A percentile compares a stretch with the other conserved stretches of the same genome.
phyloP scores from a whole-genome alignment of 2,113 vertebrate species.

The Elaphurus davidianus region DNA sequence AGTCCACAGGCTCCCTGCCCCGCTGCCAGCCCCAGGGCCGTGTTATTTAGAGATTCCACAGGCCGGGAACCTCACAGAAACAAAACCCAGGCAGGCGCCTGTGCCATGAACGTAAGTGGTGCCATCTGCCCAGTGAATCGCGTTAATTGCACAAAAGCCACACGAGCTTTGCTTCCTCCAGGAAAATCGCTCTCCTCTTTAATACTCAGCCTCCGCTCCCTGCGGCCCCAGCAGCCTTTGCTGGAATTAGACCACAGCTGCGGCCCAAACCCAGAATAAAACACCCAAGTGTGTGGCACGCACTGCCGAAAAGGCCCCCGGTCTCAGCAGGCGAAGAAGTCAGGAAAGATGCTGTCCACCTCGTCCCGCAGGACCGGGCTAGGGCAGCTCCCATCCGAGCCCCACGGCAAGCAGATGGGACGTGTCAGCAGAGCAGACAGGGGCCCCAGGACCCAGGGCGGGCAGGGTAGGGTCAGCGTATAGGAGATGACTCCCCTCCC shows the following conservation, averaged over 20 bases:
- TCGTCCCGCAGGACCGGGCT: background rate
- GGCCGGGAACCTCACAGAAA: background rate
- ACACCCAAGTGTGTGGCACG: fast-evolving
- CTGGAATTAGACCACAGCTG: background rate
- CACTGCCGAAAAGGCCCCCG: fast-evolving
- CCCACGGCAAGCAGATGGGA: background rate
- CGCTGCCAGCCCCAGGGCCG: fast-evolving
- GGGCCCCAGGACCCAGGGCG: fast-evolving
- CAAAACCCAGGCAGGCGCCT: background rate
- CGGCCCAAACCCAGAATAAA: background rate
- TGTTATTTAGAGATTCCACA: background rate
- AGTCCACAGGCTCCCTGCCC: no score
- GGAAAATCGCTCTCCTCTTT: background rate
- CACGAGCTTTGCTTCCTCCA: background rate
- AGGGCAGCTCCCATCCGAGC: background rate
- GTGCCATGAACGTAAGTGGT: fast-evolving
- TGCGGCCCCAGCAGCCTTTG: fast-evolving
- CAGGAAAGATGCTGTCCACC: background rate
- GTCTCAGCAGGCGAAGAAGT: background rate
- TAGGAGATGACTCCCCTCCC: fast-evolving
- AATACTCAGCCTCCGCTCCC: background rate
- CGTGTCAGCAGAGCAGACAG: background rate
- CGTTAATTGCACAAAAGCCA: background rate
- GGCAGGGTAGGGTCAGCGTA: fast-evolving
- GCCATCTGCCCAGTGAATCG: background rate